phyloP scores from a whole-genome alignment of 2,797 vertebrate genomes.

The Cheirogaleus major region DNA sequence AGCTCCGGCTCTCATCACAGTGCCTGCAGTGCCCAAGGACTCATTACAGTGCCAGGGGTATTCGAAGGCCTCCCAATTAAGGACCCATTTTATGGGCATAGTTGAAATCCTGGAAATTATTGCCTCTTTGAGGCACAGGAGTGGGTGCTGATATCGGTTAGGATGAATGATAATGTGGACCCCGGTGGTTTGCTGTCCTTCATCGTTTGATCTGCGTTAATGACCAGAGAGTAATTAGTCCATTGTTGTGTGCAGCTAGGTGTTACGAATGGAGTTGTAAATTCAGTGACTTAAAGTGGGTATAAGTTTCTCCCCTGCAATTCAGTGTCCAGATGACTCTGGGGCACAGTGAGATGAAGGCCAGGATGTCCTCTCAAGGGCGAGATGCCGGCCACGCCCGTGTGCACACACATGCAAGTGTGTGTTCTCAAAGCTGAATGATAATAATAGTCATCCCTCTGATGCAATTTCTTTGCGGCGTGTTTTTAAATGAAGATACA shows the following conservation, averaged over 20 bases:
- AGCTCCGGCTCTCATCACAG: not conserved
- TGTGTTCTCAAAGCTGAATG: not conserved
- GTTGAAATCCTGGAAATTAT: conserved; percentile 27
- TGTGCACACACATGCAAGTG: too few relatives aligned
- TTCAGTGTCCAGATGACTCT: not conserved
- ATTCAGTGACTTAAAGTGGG: not conserved
- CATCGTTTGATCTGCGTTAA: conserved; percentile 52
- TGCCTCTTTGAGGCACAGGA: not conserved
- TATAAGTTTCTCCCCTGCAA: not conserved
- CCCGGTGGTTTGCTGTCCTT: conserved; percentile 54
- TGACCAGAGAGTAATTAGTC: conserved; percentile 59
- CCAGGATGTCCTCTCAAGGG: not conserved
- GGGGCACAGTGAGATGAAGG: not conserved
- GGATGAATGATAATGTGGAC: conserved; percentile 15
- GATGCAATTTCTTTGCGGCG: not conserved
- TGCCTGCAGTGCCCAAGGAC: not conserved
- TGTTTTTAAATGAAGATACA: not conserved
- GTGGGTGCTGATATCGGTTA: not conserved
- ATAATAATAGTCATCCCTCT: not conserved
- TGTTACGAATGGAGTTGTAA: conserved; percentile 50
- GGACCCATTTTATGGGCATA: not conserved
- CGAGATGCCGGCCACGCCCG: accelerated
- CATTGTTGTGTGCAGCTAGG: conserved; percentile 44
- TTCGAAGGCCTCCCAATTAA: conserved; percentile 25
- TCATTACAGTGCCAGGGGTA: not conserved